Evolutionary conservation across 2,888 invertebrate genomes (phyloP), one percentile per base, ranked within the genome.

Genomic region (Tortrix viridana): DNA sequence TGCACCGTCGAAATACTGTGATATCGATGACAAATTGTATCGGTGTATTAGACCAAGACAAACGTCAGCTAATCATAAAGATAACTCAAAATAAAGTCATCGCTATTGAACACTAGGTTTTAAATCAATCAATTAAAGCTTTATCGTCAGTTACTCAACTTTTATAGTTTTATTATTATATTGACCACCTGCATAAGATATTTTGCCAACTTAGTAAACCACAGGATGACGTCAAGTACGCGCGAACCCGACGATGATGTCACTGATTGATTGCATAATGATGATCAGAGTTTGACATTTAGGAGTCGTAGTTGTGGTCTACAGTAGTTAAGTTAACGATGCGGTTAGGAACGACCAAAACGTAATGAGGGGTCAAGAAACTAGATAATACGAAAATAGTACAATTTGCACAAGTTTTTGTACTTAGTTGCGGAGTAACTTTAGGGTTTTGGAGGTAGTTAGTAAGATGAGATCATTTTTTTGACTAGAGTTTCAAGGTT

Each of bases 241-340:
- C 48, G 54, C 61, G 55, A 56, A 56, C 55, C 49, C 43, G 43
- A 41, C 48, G 12, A 37, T 62, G 62, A 57, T 57, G 62, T 62
- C 56, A 62, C 23, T 37, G 32, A 18, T 62, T 37, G 32, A 18
- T 62, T 46, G 50, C 56, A 50, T 57, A 38, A 62, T 32, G 32
- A 32, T 50, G 44, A 57, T 62, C 38, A 62, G 16, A n/a, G 46
- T 32, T 62, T 62, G 56, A 57, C 62, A 43, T 44, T 49, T 57
- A 57, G 62, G 50, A 41, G 56, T 46, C 26, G 62, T 9, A 32
- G 43, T 43, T 46, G 54, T 49, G 22, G 54, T 32, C 32, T 12
- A 12, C 41, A 46, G 52, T 56, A 26, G 54, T 52, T 48, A 57
- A 62, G 56, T 62, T 57, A 62, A 57, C 50, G 56, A 62, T 57